Base-by-base conservation (phyloP, 2,888 invertebrate species). In the Eilema depressum region DNA sequence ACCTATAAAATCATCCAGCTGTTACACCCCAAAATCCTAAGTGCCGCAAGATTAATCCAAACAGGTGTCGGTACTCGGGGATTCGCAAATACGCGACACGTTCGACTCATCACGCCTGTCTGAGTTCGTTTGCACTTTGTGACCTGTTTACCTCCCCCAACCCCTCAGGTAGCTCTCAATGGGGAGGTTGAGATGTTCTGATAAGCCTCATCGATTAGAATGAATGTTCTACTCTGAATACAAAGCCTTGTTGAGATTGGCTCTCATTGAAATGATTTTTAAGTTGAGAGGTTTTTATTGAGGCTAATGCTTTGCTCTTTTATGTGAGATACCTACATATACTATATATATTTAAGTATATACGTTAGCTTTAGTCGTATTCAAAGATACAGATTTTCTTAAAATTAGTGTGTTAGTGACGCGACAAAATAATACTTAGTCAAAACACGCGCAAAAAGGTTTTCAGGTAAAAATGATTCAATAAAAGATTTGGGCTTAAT, bases 101-200 rank as follows among this genome's bases (percentile, higher is more conserved):
- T 91, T 89, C 85, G 80, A 82, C 72, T 85, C 86, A 75, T 89
- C 86, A 92, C 93, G 94, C 88, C 83, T 94, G 95, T 94, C 95
- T 91, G 88, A 88, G 84, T 90, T 89, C 86, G 87, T 95, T 93
- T 92, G 85, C 78, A 80, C 78, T 79, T 74, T 75, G 84, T 85
- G 83, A 85, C 84, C 85, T 86, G 83, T 81, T 84, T 83, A 76
- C 77, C 74, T 64, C 80, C 78, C 81, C 83, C 79, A 63, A 73
- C 74, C 70, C 59, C 61, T 70, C 75, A 82, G 79, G 79, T 84
- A 84, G 80, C 86, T 83, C 83, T 82, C 76, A 76, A 77, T 76
- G 80, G 87, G 85, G 84, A 79, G 83, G 83, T 81, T 70, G 79
- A 81, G 83, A 83, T 79, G 83, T 80, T 83, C 76, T 87, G 87